Conservation (phyloP, 64 coral and sea anemone genomes). For the Anthopleura sola region DNA sequence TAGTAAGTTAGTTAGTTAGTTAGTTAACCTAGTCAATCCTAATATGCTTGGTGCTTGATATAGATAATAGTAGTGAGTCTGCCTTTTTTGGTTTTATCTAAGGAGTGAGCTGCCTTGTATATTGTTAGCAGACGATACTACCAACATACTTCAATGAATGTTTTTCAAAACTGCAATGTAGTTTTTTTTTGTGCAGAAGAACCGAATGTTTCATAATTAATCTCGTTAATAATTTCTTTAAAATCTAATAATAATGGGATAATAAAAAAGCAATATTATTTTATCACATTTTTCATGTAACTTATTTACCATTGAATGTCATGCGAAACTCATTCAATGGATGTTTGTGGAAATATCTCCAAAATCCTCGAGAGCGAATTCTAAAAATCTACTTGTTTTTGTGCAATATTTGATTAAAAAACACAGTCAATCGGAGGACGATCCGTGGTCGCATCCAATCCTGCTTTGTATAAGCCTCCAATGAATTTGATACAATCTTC, state of each 20-base stretch:
- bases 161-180: neutral
- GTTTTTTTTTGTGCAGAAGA: conserved; percentile 7
- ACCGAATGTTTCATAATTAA: neutral
- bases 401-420: conserved; percentile 8
- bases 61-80: neutral
- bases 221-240: neutral
- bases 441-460: neutral
- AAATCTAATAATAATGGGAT: neutral
- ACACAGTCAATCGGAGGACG: neutral
- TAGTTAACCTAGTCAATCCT: neutral
- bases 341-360: neutral
- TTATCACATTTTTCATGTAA: neutral
- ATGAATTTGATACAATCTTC: neutral
- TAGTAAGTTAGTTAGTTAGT: neutral
- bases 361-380: conserved; percentile 1
- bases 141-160: neutral
- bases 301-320: neutral
- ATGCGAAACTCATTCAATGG: conserved; percentile 3
- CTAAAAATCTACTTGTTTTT: conserved; percentile 12
- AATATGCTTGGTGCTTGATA: neutral
- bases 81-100: neutral
- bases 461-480: neutral
- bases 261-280: conserved; percentile 4
- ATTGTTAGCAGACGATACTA: neutral
- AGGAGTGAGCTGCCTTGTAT: neutral